Evolutionary conservation across 2,888 invertebrate species (phyloP).

Genomic region (Acanthosepion pharaonis): DNA sequence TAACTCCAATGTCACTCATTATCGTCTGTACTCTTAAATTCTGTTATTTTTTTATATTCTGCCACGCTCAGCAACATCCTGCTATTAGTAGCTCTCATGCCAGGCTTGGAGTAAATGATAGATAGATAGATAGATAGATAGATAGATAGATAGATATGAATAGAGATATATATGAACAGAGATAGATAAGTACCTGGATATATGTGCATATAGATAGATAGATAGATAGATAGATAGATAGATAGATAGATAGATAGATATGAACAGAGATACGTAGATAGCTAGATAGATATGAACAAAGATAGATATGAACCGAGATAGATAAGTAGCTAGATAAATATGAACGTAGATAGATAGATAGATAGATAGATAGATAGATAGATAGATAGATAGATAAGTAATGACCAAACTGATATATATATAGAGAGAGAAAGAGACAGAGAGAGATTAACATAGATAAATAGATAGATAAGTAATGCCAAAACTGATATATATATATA

Average conservation of each 20-base stretch:
- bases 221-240: neutral
- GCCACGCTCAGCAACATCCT: too few species aligned
- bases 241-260: neutral
- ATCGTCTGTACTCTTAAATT: too few species aligned
- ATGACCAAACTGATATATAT: too few species aligned
- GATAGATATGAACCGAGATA: neutral
- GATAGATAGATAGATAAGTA: too few species aligned
- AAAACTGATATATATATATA: too few species aligned
- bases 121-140: neutral
- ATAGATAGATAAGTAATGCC: too few species aligned
- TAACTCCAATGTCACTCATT: too few species aligned
- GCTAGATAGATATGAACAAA: neutral
- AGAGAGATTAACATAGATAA: too few species aligned
- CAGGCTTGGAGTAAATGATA: neutral
- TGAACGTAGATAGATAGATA: neutral
- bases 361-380: neutral
- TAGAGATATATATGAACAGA: neutral
- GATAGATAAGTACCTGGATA: neutral
- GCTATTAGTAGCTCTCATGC: too few species aligned
- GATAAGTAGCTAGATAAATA: neutral
- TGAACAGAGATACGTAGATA: neutral
- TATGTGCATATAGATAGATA: neutral
- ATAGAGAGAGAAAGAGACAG: too few species aligned
- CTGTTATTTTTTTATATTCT: too few species aligned
- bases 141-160: neutral